Percentiles rank a stretch among this genome's conserved stretches.
Evolutionary conservation across 2,888 invertebrate genomes (phyloP).

Genomic region (Caenorhabditis virilis): DNA sequence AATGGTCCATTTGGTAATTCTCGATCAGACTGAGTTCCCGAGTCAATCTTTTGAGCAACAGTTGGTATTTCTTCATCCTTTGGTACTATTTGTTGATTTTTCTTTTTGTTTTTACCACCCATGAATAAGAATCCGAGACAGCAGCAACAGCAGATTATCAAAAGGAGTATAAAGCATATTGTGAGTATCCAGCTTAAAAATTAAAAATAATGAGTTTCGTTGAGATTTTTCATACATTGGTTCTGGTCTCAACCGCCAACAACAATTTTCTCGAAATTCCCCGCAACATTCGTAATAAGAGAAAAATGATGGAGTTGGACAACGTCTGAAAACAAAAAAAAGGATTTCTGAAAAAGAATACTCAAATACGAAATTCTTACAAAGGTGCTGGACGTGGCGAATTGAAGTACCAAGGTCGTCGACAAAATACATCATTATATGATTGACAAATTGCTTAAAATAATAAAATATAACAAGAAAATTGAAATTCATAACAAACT

Average conservation of each 20-base stretch:
- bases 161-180: conserved; percentile 18
- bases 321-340: conserved; percentile 29
- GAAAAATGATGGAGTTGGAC: conserved; percentile 41
- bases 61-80: conserved; percentile 18
- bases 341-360: too few relatives aligned
- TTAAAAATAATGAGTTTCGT: background rate
- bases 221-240: conserved; percentile 25
- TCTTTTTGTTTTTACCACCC: conserved; percentile 14
- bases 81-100: background rate
- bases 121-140: conserved; percentile 2
- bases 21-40: conserved; percentile 26
- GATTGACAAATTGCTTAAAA: conserved; percentile 27
- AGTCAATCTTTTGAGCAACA: conserved; percentile 18
- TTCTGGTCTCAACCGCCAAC: conserved; percentile 35
- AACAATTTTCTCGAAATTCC: conserved; percentile 37
- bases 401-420: conserved; percentile 37
- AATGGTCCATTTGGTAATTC: background rate
- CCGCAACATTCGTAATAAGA: conserved; percentile 47
- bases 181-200: background rate
- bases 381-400: conserved; percentile 33
- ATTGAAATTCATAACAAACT: background rate
- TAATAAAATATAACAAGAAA: background rate
- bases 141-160: conserved; percentile 25
- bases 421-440: conserved; percentile 34
- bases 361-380: too few relatives aligned